Evolutionary conservation across 2,797 vertebrate species (phyloP), one percentile per base, ranked within the genome.

Genomic region (Sebastes aleutianus): DNA sequence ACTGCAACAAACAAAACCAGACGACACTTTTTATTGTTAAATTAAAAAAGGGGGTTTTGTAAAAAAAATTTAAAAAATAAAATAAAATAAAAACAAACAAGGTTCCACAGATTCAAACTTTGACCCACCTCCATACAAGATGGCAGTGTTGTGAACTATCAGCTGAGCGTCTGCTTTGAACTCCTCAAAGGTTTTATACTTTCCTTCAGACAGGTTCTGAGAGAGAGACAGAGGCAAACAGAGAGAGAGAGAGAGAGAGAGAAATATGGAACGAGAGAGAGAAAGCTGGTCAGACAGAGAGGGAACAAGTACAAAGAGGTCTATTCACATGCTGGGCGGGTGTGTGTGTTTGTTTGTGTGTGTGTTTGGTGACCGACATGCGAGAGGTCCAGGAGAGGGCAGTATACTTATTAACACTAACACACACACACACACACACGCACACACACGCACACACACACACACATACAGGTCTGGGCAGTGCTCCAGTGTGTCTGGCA

Each of bases 111-210:
- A 31, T 3, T 34, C 3, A 26, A 53, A 16, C 32, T 31, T 10
- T 7, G 20, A 76, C 95, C 65, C 93, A 99, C 98, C 98, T 97
- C 98, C 98, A 68, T 98, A 99, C 92, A 99, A 95, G 91, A 99
- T 98, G 91, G 98, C 97, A 3, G 98, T 99, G 94, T 99, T 99
- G 95, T 99, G 98, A 85, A 99, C 97, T 39, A 99, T 98, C 70
- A 98, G 95, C 82, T 99, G 98, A 79, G 97, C 97, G 34, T 99
- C 98, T 58, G 98, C 98, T 95, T 99, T 98, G 93, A 99, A 99
- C 89, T 99, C 98, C 62, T 99, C 98, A 0, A 99, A 99, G 92
- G 90, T 99, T 90, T 97, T 97, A 89, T 99, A 99, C 76, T 99
- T 99, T 78, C 98, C 98, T 93, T 99, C 98, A 70, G 97, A 96